phyloP scores from a whole-genome alignment of 1,140 invertebrate genomes.

The Drosophila serrata region DNA sequence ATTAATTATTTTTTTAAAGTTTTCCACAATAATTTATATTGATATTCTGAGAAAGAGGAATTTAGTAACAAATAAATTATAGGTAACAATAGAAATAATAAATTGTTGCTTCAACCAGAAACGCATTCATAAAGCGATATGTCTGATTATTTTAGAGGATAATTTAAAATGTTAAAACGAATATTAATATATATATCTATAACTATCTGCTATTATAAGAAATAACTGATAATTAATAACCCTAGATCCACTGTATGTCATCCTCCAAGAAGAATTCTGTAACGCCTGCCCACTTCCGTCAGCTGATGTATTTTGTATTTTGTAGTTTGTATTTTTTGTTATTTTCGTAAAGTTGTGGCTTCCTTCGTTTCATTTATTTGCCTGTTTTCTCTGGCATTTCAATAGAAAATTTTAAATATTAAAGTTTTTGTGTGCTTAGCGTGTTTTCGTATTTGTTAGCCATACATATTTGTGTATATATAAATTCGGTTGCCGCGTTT shows the following conservation, averaged over 20 bases:
- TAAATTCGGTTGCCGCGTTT: constrained; percentile 29
- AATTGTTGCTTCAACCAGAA: neutral
- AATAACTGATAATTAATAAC: too few species aligned
- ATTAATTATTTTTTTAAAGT: too few species aligned
- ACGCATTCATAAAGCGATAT: too few species aligned
- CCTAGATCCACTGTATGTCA: neutral
- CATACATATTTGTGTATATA: constrained; percentile 34
- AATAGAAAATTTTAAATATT: constrained; percentile 72
- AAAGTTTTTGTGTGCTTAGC: constrained; percentile 60
- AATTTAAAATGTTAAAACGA: too few species aligned
- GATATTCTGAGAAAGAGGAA: too few species aligned
- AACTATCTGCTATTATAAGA: too few species aligned
- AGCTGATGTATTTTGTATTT: constrained; percentile 38
- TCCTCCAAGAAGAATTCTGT: constrained; percentile 26
- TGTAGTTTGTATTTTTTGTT: constrained; percentile 28
- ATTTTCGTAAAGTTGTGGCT: constrained; percentile 9
- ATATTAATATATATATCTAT: too few species aligned
- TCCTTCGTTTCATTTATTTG: constrained; percentile 18
- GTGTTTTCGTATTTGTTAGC: constrained; percentile 40
- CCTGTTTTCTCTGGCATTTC: constrained; percentile 50
- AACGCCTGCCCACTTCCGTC: constrained; percentile 64
- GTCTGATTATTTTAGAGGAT: too few species aligned
- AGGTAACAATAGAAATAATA: too few species aligned
- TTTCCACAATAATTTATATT: too few species aligned
- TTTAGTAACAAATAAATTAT: too few species aligned